Evolutionary conservation across 2,888 invertebrate genomes (phyloP).

Genomic region (Mythimna vitellina): DNA sequence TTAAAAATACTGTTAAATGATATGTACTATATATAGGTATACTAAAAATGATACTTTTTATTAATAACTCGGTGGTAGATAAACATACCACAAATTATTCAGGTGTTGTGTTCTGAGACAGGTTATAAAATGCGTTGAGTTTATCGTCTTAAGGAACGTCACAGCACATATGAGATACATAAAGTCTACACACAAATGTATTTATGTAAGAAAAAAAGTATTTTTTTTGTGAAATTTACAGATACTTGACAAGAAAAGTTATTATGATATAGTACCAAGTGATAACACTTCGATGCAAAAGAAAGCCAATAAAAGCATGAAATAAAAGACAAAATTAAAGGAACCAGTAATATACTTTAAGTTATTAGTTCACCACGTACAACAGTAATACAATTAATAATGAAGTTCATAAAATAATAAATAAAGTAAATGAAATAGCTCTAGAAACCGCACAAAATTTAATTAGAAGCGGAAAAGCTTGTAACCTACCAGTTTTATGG

Average conservation of each 20-base stretch:
- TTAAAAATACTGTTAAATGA: not conserved
- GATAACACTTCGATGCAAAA: not conserved
- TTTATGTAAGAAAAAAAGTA: not conserved
- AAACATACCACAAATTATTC: slow-evolving; percentile 25
- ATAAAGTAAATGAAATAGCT: slow-evolving; percentile 44
- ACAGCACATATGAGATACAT: not conserved
- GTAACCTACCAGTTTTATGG: slow-evolving; percentile 56
- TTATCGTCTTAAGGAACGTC: slow-evolving; percentile 1
- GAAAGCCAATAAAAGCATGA: not conserved
- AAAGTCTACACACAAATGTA: not conserved
- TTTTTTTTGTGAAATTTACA: not conserved
- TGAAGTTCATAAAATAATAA: slow-evolving; percentile 37
- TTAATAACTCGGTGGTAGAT: not conserved
- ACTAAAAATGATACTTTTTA: not conserved
- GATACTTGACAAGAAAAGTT: not conserved
- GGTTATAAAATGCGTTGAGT: slow-evolving; percentile 39
- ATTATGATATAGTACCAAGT: not conserved
- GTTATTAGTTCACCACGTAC: slow-evolving; percentile 17
- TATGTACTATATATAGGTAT: too few relatives aligned
- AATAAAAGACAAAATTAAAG: slow-evolving; percentile 9
- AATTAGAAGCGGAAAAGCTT: slow-evolving; percentile 60
- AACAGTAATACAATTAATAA: slow-evolving; percentile 40
- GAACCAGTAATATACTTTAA: not conserved
- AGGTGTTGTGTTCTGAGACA: slow-evolving; percentile 1
- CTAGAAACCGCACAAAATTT: slow-evolving; percentile 56